phyloP scores from a whole-genome alignment of 2,113 vertebrate genomes.

The Alethe castanea region DNA sequence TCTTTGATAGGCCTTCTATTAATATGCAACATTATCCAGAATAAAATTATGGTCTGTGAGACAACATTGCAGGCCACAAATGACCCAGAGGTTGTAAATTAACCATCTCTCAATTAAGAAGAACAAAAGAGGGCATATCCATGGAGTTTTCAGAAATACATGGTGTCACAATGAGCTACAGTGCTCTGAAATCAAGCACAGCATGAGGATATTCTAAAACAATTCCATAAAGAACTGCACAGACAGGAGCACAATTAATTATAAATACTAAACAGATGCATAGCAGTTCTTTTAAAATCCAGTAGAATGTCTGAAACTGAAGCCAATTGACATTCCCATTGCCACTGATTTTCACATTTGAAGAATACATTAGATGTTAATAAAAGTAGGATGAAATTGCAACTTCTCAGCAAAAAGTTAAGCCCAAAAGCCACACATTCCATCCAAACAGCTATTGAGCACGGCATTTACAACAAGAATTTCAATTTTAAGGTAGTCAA shows the following conservation, averaged over 20 bases:
- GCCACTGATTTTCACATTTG: neutral
- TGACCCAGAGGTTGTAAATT: neutral
- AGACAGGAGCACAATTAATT: neutral
- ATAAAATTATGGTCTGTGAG: neutral
- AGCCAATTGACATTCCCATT: neutral
- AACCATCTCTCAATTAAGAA: neutral
- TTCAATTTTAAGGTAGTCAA: neutral
- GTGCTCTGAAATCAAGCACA: neutral
- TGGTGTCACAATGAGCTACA: neutral
- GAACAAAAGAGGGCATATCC: neutral
- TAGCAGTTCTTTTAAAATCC: neutral
- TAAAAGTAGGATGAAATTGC: neutral
- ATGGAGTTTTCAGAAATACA: neutral
- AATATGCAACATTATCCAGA: neutral
- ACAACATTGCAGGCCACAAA: neutral
- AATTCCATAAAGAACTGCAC: neutral
- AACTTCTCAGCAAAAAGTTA: neutral
- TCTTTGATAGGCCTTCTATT: neutral
- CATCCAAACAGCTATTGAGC: neutral
- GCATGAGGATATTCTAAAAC: neutral
- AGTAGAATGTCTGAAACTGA: neutral
- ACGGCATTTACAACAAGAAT: neutral
- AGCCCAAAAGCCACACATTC: neutral
- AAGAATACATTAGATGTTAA: neutral
- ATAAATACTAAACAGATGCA: neutral